These are phyloP conservation scores for Hemithea aestivaria DNA, from an alignment of 2,888 invertebrate species.

Conservation along the genomic window DNA sequence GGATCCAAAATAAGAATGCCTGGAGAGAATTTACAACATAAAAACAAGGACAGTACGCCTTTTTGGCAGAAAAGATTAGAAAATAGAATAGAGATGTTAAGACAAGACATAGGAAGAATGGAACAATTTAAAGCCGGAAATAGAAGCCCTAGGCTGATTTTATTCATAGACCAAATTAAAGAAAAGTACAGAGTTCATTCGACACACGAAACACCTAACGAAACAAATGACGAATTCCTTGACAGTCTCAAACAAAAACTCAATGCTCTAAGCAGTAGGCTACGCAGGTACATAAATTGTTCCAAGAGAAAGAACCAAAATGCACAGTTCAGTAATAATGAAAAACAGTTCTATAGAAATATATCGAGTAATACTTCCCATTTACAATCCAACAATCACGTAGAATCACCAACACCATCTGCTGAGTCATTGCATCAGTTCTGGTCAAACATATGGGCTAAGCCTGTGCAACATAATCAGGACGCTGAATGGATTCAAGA, in stretches of 20 bases:
- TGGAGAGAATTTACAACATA: no score
- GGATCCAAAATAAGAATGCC: no score
- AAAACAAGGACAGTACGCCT: no score
- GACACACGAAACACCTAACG: not conserved
- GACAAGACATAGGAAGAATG: not conserved
- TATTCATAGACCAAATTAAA: not conserved
- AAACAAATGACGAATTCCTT: conserved; percentile 1
- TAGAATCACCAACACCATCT: no score
- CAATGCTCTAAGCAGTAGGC: not conserved
- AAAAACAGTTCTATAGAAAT: conserved; percentile 14
- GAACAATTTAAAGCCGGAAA: not conserved
- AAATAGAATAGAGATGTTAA: not conserved
- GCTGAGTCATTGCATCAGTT: no score
- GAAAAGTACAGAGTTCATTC: not conserved
- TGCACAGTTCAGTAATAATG: conserved; percentile 4
- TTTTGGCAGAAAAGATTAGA: not conserved
- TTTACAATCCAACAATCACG: no score
- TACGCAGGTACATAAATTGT: conserved; percentile 6
- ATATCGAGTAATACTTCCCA: no score
- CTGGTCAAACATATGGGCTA: no score
- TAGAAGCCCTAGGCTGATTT: not conserved
- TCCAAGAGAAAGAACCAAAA: conserved; percentile 12
- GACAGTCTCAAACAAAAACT: conserved; percentile 17
- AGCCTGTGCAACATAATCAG: no score
- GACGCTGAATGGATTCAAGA: no score